phyloP scores from a whole-genome alignment of 2,797 vertebrate species.

The Sebastes cheni region DNA sequence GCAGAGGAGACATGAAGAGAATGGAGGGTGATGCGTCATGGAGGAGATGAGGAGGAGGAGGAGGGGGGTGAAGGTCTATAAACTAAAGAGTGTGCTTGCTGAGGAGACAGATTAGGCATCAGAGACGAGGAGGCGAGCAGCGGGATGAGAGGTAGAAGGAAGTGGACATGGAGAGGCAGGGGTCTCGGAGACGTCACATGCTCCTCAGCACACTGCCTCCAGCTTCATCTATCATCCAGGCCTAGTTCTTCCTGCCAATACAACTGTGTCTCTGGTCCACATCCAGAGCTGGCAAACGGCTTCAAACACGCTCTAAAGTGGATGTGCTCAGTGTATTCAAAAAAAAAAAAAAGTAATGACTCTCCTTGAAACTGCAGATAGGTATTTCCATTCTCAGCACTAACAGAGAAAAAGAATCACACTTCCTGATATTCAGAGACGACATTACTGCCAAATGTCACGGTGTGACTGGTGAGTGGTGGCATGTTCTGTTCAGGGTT shows the following conservation, averaged over 20 bases:
- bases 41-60: neutral
- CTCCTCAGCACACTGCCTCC: slow-evolving; percentile 55
- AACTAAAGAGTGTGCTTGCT: slow-evolving; percentile 48
- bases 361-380: slow-evolving; percentile 43
- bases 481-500: neutral
- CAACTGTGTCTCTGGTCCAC: slow-evolving; percentile 51
- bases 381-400: slow-evolving; percentile 21
- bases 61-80: slow-evolving; percentile 16
- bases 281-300: slow-evolving; percentile 50
- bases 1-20: slow-evolving; percentile 56
- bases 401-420: neutral
- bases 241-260: slow-evolving; percentile 56
- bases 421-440: neutral
- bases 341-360: slow-evolving; percentile 26
- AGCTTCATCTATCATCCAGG: slow-evolving; percentile 70
- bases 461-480: neutral
- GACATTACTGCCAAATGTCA: neutral
- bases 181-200: slow-evolving; percentile 53
- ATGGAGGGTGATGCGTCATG: slow-evolving; percentile 53
- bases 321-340: slow-evolving; percentile 43
- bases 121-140: slow-evolving; percentile 46
- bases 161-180: slow-evolving; percentile 55
- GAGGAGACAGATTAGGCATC: slow-evolving; percentile 61
- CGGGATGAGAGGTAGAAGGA: slow-evolving; percentile 45
- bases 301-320: slow-evolving; percentile 49